Evolutionary conservation across 2,888 invertebrate genomes (phyloP), one percentile per base, ranked within the genome.

Genomic region (Marasmarcha lunaedactyla): DNA sequence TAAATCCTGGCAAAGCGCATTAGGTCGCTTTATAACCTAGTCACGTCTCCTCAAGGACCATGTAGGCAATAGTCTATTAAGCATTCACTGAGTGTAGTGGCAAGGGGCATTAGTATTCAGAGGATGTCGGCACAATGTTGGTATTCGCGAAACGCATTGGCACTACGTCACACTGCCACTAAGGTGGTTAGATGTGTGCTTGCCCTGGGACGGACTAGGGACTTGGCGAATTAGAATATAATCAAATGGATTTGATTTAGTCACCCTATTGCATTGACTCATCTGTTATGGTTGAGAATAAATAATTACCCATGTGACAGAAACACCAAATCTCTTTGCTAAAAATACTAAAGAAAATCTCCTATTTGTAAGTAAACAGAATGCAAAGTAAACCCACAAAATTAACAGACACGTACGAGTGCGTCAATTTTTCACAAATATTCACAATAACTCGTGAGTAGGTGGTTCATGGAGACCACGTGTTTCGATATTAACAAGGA

Each of bases 141-240:
- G 62, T 58, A 74, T 63, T 59, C 77, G 62, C 55, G 49, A 57
- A 62, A 65, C 76, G 77, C 71, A 62, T 50, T 57, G 51, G 52
- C 70, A 60, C 78, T 77, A 79, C 79, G 79, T 78, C 79, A 79
- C 71, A 71, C 64, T 61, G 61, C 62, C 20, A 20, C 20, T 5
- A 7, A 63, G 55, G 56, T 57, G 66, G 68, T 69, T 71, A 62
- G 55, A 55, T 59, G 54, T 49, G 54, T 55, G 59, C 57, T 48
- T 49, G 46, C 36, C 27, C 77, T 73, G 76, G 54, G 60, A 35
- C 51, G 76, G 46, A 76, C 39, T 69, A 20, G 36, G 46, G 39
- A 12, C 6, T 7, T 13, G 20, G 20, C 20, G 7, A 20, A 20
- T 20, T 20, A n/a, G n/a, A n/a, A 33, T 11, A 33, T 11, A 4